Evolutionary conservation across 2,113 vertebrate genomes (phyloP), one percentile per base, ranked within the genome.

Genomic region (Pygathrix nemaeus): DNA sequence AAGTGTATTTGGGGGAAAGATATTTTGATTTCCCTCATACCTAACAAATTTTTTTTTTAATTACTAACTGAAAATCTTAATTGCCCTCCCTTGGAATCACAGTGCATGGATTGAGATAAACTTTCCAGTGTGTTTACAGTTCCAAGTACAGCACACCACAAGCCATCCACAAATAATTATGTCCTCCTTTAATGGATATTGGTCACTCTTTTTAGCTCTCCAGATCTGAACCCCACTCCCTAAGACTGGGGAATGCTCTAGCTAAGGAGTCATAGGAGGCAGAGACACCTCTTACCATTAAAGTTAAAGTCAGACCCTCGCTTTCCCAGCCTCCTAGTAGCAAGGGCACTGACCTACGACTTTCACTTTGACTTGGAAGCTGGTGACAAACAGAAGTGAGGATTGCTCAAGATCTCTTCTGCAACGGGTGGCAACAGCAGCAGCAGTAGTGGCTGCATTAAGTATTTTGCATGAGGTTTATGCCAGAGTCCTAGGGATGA

Each of bases 231-330:
- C 1, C 7, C 23, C 40, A 55, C 88, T 55, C 48, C 55, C 70
- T 90, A 81, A 94, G n/a, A 94, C 8, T 97, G 9, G 17, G 79
- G 45, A 93, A 76, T 45, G 40, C 23, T 89, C 88, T 48, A 78
- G 16, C 30, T 72, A 84, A 88, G 30, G 6, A 92, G 32, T 10
- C 45, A 70, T 11, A 70, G 27, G 14, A 66, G 48, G 18, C 18
- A 78, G 38, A 68, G 25, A 57, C 76, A 35, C 5, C 76, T 78
- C 38, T 17, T 30, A 59, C 32, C 82, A 35, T 23, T 7, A 40
- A 73, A 90, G 38, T 73, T 93, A 82, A 92, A 87, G 50, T 50
- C 23, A 68, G n/a, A 73, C 68, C 59, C 25, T 45, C 14, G 59
- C 38, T 66, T 48, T 59, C 66, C 61, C 5, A 80, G 45, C 8